A percentile compares a stretch with the other conserved stretches of the same genome.
phyloP scores from a whole-genome alignment of 2,113 vertebrate species.

The Corvus moneduloides region DNA sequence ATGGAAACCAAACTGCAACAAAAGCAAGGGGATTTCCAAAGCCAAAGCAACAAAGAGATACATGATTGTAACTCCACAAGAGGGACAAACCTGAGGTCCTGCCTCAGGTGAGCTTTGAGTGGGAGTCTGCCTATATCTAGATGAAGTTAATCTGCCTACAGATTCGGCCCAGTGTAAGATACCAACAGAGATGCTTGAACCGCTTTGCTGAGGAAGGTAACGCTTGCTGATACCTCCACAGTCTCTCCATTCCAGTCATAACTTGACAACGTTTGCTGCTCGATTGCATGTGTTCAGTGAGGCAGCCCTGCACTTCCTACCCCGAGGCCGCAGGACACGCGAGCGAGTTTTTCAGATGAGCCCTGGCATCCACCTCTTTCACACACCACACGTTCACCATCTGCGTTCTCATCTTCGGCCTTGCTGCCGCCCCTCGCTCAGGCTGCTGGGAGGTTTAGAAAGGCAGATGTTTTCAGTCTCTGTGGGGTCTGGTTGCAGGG shows the following conservation, averaged over 20 bases:
- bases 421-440: neutral
- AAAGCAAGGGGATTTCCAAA: conserved; percentile 6
- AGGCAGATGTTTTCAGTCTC: conserved; percentile 45
- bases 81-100: conserved; percentile 51
- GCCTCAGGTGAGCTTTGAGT: conserved; percentile 51
- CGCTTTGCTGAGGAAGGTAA: neutral
- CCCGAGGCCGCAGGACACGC: neutral
- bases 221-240: neutral
- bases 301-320: conserved; percentile 37
- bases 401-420: conserved; percentile 28
- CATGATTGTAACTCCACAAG: conserved; percentile 42
- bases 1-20: conserved; percentile 4
- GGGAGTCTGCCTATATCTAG: conserved; percentile 1
- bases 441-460: conserved; percentile 19
- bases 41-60: conserved; percentile 41
- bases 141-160: conserved; percentile 5
- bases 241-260: neutral
- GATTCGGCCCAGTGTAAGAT: neutral
- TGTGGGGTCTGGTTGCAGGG: conserved; percentile 36
- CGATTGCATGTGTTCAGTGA: neutral
- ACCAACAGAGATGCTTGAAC: neutral
- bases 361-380: conserved; percentile 11
- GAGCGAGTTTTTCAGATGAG: neutral
- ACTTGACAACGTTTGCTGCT: neutral
- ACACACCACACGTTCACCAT: neutral